Conservation (phyloP, 2,888 invertebrate genomes). For the Strigamia transsilvanica region DNA sequence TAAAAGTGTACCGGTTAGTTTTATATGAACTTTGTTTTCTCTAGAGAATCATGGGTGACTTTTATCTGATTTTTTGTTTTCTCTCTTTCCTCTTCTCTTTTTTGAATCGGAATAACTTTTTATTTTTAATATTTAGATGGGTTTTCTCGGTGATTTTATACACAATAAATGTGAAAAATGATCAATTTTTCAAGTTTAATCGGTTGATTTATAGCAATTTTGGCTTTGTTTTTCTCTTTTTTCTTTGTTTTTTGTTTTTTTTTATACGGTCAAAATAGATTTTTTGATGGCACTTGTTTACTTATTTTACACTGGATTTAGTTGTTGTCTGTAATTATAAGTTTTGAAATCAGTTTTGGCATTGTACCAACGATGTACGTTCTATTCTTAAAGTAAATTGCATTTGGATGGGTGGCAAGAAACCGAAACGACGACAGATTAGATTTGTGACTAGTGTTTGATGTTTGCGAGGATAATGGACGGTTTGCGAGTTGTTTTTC, state of each 20-base stretch:
- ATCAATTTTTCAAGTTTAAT: not conserved
- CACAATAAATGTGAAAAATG: not conserved
- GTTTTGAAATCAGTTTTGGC: slow-evolving; percentile 12
- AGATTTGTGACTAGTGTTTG: slow-evolving; percentile 24
- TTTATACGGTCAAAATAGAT: not conserved
- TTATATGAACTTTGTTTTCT: slow-evolving; percentile 1
- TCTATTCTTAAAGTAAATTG: slow-evolving; percentile 23
- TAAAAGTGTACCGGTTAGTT: not conserved
- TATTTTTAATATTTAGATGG: slow-evolving; percentile 40
- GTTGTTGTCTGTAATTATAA: slow-evolving; percentile 14
- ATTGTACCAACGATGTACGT: slow-evolving; percentile 16
- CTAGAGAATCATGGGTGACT: not conserved
- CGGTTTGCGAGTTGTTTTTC: not conserved
- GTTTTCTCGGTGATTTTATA: slow-evolving; percentile 26
- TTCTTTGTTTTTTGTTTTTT: not conserved
- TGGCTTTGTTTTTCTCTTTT: not conserved
- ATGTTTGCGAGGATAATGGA: not conserved
- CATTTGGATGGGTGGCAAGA: not conserved
- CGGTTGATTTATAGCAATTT: no score
- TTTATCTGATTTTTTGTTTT: not conserved
- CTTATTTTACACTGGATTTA: slow-evolving; percentile 7
- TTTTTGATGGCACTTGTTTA: not conserved
- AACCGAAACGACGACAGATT: slow-evolving; percentile 3
- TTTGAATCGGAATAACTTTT: not conserved
- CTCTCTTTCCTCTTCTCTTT: not conserved